phyloP scores from a whole-genome alignment of 1,140 invertebrate genomes.

The Calephelis nemesis region DNA sequence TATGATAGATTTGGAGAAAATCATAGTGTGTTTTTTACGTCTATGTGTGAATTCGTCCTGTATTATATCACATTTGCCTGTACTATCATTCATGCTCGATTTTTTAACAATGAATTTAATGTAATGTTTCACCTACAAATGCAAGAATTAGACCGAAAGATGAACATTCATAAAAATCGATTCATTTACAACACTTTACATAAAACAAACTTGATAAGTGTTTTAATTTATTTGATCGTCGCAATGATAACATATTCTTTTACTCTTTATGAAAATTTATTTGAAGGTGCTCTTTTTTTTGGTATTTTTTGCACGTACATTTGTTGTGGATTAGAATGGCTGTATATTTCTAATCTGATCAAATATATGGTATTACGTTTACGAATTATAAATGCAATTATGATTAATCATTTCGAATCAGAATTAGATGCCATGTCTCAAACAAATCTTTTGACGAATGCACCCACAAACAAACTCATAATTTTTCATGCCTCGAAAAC shows the following conservation, averaged over 20 bases:
- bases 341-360: slow-evolving; percentile 41
- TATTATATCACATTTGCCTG: slow-evolving; percentile 30
- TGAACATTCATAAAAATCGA: slow-evolving; percentile 42
- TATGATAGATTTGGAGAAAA: not conserved
- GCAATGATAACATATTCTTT: slow-evolving; percentile 5
- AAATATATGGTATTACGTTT: slow-evolving; percentile 44
- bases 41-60: slow-evolving; percentile 4
- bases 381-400: slow-evolving; percentile 47
- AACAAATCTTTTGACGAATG: slow-evolving; percentile 15
- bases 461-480: slow-evolving; percentile 31
- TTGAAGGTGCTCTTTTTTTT: slow-evolving; percentile 15
- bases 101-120: slow-evolving; percentile 42
- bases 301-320: slow-evolving; percentile 32
- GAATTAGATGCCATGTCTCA: slow-evolving; percentile 1
- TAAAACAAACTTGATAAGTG: slow-evolving; percentile 30
- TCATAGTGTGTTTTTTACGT: not conserved
- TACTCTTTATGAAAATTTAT: not conserved
- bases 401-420: slow-evolving; percentile 39
- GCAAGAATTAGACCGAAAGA: slow-evolving; percentile 50
- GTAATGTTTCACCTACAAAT: slow-evolving; percentile 45
- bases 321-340: slow-evolving; percentile 40
- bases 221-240: slow-evolving; percentile 19
- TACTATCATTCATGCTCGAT: slow-evolving; percentile 44
- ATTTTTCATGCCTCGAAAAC: slow-evolving; percentile 36
- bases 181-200: slow-evolving; percentile 30